Evolutionary conservation across 2,113 vertebrate genomes (phyloP).

Genomic region (Python bivittatus): DNA sequence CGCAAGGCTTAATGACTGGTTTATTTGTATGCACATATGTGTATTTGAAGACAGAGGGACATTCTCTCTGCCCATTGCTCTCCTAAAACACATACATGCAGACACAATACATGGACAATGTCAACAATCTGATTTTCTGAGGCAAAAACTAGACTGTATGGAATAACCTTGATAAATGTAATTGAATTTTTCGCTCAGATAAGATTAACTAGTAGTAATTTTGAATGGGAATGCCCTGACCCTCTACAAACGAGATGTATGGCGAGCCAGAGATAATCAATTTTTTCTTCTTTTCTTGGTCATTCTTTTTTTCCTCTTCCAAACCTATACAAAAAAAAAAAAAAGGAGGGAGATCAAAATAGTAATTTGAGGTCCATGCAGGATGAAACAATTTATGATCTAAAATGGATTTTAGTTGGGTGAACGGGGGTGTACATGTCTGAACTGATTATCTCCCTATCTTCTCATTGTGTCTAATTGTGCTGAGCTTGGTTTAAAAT

Average conservation of each 20-base stretch:
- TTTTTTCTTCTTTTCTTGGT: slow-evolving; percentile 49
- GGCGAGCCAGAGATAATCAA: slow-evolving; percentile 84
- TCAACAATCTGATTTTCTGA: slow-evolving; percentile 69
- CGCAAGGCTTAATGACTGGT: slow-evolving; percentile 80
- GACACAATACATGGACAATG: slow-evolving; percentile 72
- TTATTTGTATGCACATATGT: slow-evolving; percentile 8
- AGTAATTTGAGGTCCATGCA: slow-evolving; percentile 71
- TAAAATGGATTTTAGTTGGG: slow-evolving; percentile 71
- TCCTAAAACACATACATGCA: not conserved
- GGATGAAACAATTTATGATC: slow-evolving; percentile 69
- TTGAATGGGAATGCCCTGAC: slow-evolving; percentile 82
- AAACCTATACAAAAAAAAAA: slow-evolving; percentile 22
- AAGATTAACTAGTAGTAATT: slow-evolving; percentile 95
- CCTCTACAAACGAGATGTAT: slow-evolving; percentile 84
- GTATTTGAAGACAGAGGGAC: slow-evolving; percentile 24
- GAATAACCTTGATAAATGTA: slow-evolving; percentile 98
- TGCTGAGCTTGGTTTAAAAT: slow-evolving; percentile 95
- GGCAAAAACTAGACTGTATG: slow-evolving; percentile 81
- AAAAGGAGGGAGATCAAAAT: slow-evolving; percentile 59
- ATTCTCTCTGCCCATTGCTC: no score
- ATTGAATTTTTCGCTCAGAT: slow-evolving; percentile 92
- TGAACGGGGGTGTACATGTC: slow-evolving; percentile 35
- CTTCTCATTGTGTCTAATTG: slow-evolving; percentile 86
- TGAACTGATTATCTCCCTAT: slow-evolving; percentile 84
- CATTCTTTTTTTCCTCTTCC: slow-evolving; percentile 4